phyloP scores from a whole-genome alignment of 1,140 invertebrate species.

The Sogatella furcifera region DNA sequence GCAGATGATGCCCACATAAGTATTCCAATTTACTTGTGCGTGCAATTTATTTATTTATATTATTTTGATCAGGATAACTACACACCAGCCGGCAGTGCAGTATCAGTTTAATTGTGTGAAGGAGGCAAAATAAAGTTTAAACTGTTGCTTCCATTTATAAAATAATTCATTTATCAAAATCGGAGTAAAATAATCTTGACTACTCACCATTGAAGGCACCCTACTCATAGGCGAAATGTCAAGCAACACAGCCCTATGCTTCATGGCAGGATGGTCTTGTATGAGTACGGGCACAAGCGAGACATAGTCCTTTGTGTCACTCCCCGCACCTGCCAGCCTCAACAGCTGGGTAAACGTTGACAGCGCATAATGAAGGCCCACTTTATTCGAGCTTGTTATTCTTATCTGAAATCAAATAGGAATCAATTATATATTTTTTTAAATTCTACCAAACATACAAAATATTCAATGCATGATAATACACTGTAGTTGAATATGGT shows the following conservation, averaged over 20 bases:
- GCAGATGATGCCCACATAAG: too few relatives aligned
- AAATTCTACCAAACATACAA: too few relatives aligned
- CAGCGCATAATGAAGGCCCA: constrained; percentile 47
- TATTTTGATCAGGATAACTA: too few relatives aligned
- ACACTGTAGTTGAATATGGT: too few relatives aligned
- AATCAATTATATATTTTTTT: not conserved
- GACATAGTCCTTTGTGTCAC: constrained; percentile 23
- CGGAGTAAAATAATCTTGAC: not conserved
- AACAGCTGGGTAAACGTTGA: constrained; percentile 51
- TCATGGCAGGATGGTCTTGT: constrained; percentile 47
- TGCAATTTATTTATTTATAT: too few relatives aligned
- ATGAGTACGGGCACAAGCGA: constrained; percentile 43
- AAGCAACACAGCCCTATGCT: constrained; percentile 46
- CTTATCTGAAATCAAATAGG: constrained; percentile 34
- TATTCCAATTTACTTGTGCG: too few relatives aligned
- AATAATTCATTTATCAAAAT: too few relatives aligned
- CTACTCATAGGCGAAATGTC: constrained; percentile 49
- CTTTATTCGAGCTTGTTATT: constrained; percentile 42
- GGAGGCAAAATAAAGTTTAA: too few relatives aligned
- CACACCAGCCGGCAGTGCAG: too few relatives aligned
- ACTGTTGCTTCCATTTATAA: too few relatives aligned
- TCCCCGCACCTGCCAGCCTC: constrained; percentile 33
- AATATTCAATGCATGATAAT: too few relatives aligned
- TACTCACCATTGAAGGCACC: constrained; percentile 42
- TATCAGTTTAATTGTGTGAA: too few relatives aligned